Evolutionary conservation across 2,888 invertebrate genomes (phyloP).

Genomic region (Aporophyla nigra): DNA sequence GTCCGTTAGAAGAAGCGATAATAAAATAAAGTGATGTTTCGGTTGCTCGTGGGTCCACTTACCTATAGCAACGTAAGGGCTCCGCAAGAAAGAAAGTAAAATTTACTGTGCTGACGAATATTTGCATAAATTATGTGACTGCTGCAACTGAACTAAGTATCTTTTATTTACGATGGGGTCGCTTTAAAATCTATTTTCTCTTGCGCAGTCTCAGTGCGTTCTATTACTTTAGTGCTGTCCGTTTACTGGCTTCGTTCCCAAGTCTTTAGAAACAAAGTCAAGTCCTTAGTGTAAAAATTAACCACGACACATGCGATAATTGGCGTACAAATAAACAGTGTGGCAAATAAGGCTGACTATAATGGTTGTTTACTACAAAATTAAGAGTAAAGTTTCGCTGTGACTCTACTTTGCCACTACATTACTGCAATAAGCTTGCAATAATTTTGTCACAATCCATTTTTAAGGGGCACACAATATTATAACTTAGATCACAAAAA

Average conservation of each 20-base stretch:
- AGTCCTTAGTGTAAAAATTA: slow-evolving; percentile 64
- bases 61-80: slow-evolving; percentile 91
- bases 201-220: slow-evolving; percentile 57
- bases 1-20: slow-evolving; percentile 81
- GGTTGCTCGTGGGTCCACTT: slow-evolving; percentile 87
- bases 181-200: slow-evolving; percentile 39
- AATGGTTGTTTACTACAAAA: slow-evolving; percentile 81
- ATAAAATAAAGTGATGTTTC: slow-evolving; percentile 80
- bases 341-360: slow-evolving; percentile 85
- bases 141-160: slow-evolving; percentile 78
- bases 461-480: slow-evolving; percentile 44
- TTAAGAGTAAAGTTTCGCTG: slow-evolving; percentile 90
- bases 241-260: slow-evolving; percentile 46
- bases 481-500: slow-evolving; percentile 18
- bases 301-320: slow-evolving; percentile 83
- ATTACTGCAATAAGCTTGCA: slow-evolving; percentile 83
- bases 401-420: slow-evolving; percentile 91
- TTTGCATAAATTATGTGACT: slow-evolving; percentile 78
- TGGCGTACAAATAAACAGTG: slow-evolving; percentile 83
- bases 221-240: slow-evolving; percentile 58
- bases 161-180: slow-evolving; percentile 51
- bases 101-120: slow-evolving; percentile 89
- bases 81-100: slow-evolving; percentile 91
- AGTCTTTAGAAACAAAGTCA: slow-evolving; percentile 56
- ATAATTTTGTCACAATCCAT: slow-evolving; percentile 66